Conservation (phyloP, 2,113 vertebrate genomes). For the Gopherus flavomarginatus region DNA sequence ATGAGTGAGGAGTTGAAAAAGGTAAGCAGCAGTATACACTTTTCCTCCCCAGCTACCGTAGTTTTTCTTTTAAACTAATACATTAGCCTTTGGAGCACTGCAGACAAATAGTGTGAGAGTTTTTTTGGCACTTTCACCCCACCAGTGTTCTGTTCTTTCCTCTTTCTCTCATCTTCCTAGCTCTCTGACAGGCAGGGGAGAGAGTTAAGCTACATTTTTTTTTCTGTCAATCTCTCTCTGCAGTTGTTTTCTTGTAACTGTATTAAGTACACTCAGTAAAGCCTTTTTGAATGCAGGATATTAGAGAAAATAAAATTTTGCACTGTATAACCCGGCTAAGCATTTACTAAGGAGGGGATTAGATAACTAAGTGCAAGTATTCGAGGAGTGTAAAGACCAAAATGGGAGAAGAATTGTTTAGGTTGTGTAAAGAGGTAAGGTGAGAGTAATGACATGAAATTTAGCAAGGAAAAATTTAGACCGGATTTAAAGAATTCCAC, state of each 20-base stretch:
- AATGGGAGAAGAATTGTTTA: background rate
- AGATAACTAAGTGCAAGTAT: background rate
- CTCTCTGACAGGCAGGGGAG: background rate
- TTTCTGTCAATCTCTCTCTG: background rate
- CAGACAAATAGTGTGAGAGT: background rate
- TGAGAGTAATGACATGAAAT: background rate
- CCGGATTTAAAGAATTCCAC: background rate
- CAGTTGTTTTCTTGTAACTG: background rate
- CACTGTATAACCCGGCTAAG: background rate
- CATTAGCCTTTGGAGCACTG: no score
- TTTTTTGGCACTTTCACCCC: background rate
- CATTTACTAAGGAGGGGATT: background rate
- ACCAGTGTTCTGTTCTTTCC: background rate
- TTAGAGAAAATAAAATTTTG: background rate
- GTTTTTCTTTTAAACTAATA: background rate
- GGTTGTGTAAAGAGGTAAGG: background rate
- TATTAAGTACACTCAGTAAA: background rate
- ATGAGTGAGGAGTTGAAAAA: conserved; percentile 90
- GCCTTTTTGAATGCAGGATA: background rate
- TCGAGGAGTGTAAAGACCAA: background rate
- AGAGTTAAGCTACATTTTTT: no score
- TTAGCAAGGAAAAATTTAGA: background rate
- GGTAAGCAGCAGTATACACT: conserved; percentile 63
- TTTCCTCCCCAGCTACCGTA: background rate
- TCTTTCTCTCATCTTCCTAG: background rate